Conservation (phyloP, 1,140 invertebrate species). For the Heliconius hermathena region DNA sequence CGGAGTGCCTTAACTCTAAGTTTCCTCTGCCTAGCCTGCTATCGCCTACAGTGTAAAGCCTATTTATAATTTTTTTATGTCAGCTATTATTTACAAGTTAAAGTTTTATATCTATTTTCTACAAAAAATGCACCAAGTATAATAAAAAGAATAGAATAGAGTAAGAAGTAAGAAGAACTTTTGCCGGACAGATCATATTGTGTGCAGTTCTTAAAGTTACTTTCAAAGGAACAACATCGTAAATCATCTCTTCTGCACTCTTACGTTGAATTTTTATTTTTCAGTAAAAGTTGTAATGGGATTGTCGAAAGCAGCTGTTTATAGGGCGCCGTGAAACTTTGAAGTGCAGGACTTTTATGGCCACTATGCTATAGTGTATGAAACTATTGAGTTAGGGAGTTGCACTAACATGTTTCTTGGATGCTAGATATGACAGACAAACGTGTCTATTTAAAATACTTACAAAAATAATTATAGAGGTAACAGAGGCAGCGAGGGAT, state of each 20-base stretch:
- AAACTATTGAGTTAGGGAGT: background rate
- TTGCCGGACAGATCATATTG: background rate
- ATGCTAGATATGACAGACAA: background rate
- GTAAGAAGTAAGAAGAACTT: background rate
- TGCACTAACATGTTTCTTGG: background rate
- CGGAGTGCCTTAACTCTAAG: too few species aligned
- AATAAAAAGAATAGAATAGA: too few species aligned
- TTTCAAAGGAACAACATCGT: background rate
- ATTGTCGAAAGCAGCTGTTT: conserved; percentile 36
- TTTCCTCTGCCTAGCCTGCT: too few species aligned
- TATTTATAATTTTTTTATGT: too few species aligned
- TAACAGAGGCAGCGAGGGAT: too few species aligned
- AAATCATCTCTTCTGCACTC: conserved; percentile 28
- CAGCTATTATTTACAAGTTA: too few species aligned
- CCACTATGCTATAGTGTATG: background rate
- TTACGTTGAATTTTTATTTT: conserved; percentile 28
- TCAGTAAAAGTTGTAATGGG: conserved; percentile 36
- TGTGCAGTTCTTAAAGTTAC: background rate
- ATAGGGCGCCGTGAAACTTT: conserved; percentile 25
- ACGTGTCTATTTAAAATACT: too few species aligned
- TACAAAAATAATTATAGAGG: too few species aligned
- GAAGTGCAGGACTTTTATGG: conserved; percentile 29
- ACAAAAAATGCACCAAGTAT: too few species aligned
- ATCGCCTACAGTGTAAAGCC: too few species aligned
- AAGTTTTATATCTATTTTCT: too few species aligned